A percentile compares a stretch with the other conserved stretches of the same genome.
phyloP scores from a whole-genome alignment of 2,797 vertebrate genomes.

The Scarus forsteni region DNA sequence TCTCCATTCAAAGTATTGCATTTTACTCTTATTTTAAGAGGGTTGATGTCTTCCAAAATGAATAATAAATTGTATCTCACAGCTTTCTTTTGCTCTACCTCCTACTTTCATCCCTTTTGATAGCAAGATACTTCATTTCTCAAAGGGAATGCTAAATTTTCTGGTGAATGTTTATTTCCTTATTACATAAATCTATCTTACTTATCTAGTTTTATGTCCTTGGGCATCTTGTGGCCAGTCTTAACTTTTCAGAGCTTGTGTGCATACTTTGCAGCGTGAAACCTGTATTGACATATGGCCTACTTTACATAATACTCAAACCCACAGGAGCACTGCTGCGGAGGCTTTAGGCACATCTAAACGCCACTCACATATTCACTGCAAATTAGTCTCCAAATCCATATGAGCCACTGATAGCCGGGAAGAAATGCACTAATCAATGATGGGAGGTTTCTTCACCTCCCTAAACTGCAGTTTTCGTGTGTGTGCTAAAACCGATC shows the following conservation, averaged over 20 bases:
- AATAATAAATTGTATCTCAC: constrained; percentile 4
- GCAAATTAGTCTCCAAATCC: constrained; percentile 69
- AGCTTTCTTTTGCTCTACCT: constrained; percentile 12
- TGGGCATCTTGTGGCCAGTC: constrained; percentile 23
- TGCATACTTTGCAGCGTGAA: constrained; percentile 39
- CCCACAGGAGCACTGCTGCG: constrained; percentile 40
- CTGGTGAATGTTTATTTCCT: constrained; percentile 30
- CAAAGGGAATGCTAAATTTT: neutral
- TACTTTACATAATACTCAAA: constrained; percentile 61
- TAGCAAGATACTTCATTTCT: constrained; percentile 1
- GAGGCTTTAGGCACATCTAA: constrained; percentile 47
- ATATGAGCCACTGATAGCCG: constrained; percentile 60
- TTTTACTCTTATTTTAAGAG: constrained; percentile 7
- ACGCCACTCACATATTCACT: constrained; percentile 57
- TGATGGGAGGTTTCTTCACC: constrained; percentile 25
- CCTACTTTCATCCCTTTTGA: constrained; percentile 8
- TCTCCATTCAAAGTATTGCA: constrained; percentile 26
- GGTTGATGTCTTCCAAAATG: constrained; percentile 7
- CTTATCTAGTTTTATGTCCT: constrained; percentile 29
- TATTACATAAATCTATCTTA: constrained; percentile 16
- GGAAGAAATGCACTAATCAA: constrained; percentile 53
- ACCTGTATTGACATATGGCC: constrained; percentile 55
- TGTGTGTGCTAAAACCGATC: constrained; percentile 36
- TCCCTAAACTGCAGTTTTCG: constrained; percentile 41
- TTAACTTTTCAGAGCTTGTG: constrained; percentile 30